phyloP scores from a whole-genome alignment of 2,113 vertebrate genomes.

The Tragelaphus buxtoni region DNA sequence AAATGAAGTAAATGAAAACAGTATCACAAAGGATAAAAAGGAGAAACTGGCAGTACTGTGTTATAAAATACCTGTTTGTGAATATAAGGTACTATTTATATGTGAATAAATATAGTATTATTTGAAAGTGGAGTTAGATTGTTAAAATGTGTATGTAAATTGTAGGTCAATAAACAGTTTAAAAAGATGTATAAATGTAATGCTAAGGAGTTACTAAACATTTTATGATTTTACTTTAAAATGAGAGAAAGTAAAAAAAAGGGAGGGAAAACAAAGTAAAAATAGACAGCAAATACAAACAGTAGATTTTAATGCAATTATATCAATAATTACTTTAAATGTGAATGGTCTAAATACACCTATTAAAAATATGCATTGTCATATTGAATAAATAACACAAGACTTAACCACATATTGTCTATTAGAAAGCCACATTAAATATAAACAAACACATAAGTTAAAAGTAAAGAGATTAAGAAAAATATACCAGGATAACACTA shows the following conservation, averaged over 20 bases:
- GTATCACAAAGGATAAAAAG: neutral
- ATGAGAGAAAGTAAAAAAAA: neutral
- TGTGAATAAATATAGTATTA: neutral
- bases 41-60: neutral
- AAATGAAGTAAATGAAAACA: neutral
- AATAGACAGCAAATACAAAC: neutral
- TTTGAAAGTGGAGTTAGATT: neutral
- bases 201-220: neutral
- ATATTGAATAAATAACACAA: neutral
- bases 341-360: neutral
- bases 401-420: neutral
- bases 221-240: neutral
- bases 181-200: neutral
- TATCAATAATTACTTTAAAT: neutral
- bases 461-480: neutral
- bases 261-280: neutral
- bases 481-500: neutral
- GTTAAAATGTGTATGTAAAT: neutral
- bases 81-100: neutral
- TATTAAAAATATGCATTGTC: neutral
- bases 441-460: neutral
- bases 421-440: neutral
- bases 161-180: neutral
- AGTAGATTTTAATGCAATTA: neutral
- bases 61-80: neutral